Base-by-base conservation (phyloP, 1,140 invertebrate genomes). In the Dryas iulia region DNA sequence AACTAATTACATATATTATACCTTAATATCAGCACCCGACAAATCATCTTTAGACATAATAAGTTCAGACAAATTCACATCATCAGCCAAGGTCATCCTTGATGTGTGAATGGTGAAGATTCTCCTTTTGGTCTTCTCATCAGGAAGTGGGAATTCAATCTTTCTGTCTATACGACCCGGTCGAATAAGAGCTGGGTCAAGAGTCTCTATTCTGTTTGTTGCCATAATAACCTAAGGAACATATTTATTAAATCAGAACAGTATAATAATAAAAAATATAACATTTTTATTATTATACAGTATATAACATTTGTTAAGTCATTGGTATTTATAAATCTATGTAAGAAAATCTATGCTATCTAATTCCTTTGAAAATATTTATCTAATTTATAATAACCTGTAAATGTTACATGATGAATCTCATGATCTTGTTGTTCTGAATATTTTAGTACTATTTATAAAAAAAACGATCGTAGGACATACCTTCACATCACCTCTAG, bases 31-130 rank as follows among this genome's bases (percentile, higher is more conserved):
- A 78, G 99, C 99, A 23, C 99, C 99, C 57, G 98, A 99, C 0
- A 99, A 94, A 93, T 99, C 99, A 94, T 99, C 99, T 88, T 99
- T 99, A 3, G 99, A 97, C 97, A 99, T 98, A 62, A 99, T 99
- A 25, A 99, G 94, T 87, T 99, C 99, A 71, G 98, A 98, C 4
- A 99, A 93, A 87, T 99, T 98, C 5, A 99, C 99, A 93, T 99
- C 98, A 74, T 97, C 96, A 30, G 98, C 96, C 23, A 99, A 92
- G 1, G 98, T 99, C 99, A 99, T 99, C 69, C 97, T 94, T 10
- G 97, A 97, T 0, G 99, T 99, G 87, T 99, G 99, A 83, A 99
- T 99, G 69, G 96, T 98, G 88, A 99, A 99, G 74, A 99, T 99
- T 73, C 99, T 94, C 67, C 97, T 94, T 88, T 99, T 99, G 0